Conservation (phyloP, 2,888 invertebrate species). For the Heliconius ethilla region DNA sequence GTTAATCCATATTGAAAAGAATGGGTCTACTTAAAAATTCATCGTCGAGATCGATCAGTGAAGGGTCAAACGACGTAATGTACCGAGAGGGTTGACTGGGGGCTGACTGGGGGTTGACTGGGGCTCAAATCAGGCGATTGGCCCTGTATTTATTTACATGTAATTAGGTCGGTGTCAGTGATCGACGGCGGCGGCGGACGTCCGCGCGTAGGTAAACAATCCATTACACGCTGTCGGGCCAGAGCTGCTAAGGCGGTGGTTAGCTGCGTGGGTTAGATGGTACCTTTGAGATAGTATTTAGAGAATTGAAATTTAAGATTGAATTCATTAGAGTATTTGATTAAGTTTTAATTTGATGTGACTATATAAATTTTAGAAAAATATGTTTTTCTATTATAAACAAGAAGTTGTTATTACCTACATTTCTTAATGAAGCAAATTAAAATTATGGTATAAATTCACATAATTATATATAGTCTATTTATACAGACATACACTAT, state of each 20-base stretch:
- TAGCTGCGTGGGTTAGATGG: constrained; percentile 13
- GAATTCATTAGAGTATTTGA: too few species aligned
- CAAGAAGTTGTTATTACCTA: too few species aligned
- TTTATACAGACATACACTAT: too few species aligned
- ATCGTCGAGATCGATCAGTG: constrained; percentile 30
- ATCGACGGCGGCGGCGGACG: constrained; percentile 69
- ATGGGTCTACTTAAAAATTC: constrained; percentile 39
- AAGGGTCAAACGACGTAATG: constrained; percentile 41
- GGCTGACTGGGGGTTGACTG: constrained; percentile 49
- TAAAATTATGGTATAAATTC: too few species aligned
- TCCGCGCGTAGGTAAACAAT: constrained; percentile 73
- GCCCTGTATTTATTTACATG: constrained; percentile 75
- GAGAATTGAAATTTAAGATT: too few species aligned
- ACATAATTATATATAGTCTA: too few species aligned
- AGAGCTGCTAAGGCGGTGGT: constrained; percentile 45
- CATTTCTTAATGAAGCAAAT: too few species aligned
- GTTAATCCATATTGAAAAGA: neutral
- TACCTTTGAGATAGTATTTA: neutral
- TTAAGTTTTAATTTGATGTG: too few species aligned
- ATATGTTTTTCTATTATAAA: too few species aligned
- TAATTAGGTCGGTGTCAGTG: constrained; percentile 76
- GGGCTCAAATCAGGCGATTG: constrained; percentile 53
- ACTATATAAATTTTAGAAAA: too few species aligned
- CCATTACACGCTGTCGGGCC: constrained; percentile 71
- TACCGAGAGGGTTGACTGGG: constrained; percentile 53